A percentile compares a stretch with the other conserved stretches of the same genome.
phyloP scores from a whole-genome alignment of 2,888 invertebrate genomes.

The Agrochola litura region DNA sequence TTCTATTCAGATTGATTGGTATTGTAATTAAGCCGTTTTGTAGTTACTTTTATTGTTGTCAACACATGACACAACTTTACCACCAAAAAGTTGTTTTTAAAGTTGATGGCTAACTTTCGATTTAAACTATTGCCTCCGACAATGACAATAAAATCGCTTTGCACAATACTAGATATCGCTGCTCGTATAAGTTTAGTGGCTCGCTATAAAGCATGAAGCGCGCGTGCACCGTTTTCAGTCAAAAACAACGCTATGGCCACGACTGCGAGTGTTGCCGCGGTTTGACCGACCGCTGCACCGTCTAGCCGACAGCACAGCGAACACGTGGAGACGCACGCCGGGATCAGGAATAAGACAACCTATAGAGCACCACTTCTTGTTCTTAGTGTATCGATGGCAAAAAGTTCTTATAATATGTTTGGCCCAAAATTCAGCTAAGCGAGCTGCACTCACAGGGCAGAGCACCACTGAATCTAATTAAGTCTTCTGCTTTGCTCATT shows the following conservation, averaged over 20 bases:
- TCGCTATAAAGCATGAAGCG: constrained; percentile 79
- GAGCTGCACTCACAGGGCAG: too few relatives aligned
- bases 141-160: constrained; percentile 39
- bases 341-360: constrained; percentile 39
- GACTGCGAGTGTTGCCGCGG: constrained; percentile 85
- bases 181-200: constrained; percentile 73
- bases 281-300: constrained; percentile 79
- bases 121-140: constrained; percentile 19
- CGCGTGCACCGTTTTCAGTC: constrained; percentile 90
- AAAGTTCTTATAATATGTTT: background rate
- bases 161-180: constrained; percentile 47
- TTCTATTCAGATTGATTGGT: background rate
- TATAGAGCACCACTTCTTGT: constrained; percentile 29
- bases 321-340: constrained; percentile 72
- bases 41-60: background rate
- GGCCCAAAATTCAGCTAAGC: too few relatives aligned
- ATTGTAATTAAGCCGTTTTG: background rate
- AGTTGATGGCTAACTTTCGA: constrained; percentile 15
- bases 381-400: background rate
- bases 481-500: background rate
- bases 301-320: constrained; percentile 73
- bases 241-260: constrained; percentile 87
- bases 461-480: background rate
- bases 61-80: background rate
- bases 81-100: background rate